These are phyloP conservation scores for Bradypodion pumilum DNA, from an alignment of 2,797 vertebrate genomes.

Conservation along the genomic window DNA sequence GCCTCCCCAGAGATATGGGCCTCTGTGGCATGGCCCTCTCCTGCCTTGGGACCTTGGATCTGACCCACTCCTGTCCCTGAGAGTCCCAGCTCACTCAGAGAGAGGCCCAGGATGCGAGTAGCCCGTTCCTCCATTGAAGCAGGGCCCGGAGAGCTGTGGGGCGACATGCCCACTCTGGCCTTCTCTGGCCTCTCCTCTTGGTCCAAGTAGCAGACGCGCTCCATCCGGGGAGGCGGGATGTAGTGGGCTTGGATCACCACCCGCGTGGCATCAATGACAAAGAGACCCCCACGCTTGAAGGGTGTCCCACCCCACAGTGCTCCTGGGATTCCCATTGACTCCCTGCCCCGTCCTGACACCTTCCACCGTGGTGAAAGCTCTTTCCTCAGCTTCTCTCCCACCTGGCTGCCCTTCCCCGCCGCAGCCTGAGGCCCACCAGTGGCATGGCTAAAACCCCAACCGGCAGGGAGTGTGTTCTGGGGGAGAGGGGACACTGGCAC, in stretches of 20 bases:
- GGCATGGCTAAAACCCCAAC: conserved; percentile 28
- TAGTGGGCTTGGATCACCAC: conserved; percentile 76
- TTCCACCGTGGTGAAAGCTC: not conserved
- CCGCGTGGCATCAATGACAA: conserved; percentile 79
- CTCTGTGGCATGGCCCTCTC: not conserved
- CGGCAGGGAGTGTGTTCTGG: conserved; percentile 36
- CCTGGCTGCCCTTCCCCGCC: not conserved
- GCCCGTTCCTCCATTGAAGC: conserved; percentile 45
- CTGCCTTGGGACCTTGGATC: not conserved
- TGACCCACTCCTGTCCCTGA: not conserved
- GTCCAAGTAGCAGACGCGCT: conserved; percentile 57
- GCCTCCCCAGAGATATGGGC: too few relatives aligned
- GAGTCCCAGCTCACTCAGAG: conserved; percentile 13
- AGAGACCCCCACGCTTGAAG: conserved; percentile 53
- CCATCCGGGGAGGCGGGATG: conserved; percentile 64
- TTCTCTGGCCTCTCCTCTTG: rapidly evolving
- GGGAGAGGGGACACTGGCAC: not conserved
- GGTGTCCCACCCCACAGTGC: not conserved
- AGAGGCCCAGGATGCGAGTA: conserved; percentile 11
- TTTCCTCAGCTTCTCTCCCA: not conserved
- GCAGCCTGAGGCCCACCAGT: rapidly evolving
- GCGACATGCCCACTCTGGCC: rapidly evolving
- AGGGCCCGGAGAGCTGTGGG: not conserved
- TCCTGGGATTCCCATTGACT: not conserved
- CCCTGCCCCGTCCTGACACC: not conserved